phyloP scores from a whole-genome alignment of 2,113 vertebrate species.

The Regulus satrapa region DNA sequence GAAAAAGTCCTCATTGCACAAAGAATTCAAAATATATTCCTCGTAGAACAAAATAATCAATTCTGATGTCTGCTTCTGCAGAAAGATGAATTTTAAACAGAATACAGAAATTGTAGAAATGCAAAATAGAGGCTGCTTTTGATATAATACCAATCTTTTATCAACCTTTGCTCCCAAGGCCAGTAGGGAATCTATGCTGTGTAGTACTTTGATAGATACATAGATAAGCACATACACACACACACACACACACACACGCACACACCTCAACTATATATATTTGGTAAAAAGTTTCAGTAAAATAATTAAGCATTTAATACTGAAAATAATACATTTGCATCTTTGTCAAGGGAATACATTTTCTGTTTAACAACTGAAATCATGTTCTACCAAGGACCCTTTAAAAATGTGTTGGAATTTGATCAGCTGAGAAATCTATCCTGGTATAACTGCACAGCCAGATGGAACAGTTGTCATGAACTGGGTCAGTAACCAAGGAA shows the following conservation, averaged over 20 bases:
- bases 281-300: background rate
- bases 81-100: background rate
- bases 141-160: background rate
- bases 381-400: background rate
- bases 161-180: background rate
- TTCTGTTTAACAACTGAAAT: background rate
- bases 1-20: background rate
- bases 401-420: background rate
- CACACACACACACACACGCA: background rate
- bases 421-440: conserved; percentile 20
- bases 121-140: background rate
- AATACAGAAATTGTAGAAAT: background rate
- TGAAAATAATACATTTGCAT: background rate
- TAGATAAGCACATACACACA: background rate
- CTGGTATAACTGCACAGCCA: conserved; percentile 3
- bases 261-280: background rate
- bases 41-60: background rate
- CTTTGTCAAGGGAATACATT: background rate
- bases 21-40: background rate
- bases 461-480: conserved; percentile 8
- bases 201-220: background rate
- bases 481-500: conserved; percentile 5
- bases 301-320: background rate
- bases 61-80: background rate
- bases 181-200: background rate